phyloP scores from a whole-genome alignment of 1,140 invertebrate species.

The Physella acuta region DNA sequence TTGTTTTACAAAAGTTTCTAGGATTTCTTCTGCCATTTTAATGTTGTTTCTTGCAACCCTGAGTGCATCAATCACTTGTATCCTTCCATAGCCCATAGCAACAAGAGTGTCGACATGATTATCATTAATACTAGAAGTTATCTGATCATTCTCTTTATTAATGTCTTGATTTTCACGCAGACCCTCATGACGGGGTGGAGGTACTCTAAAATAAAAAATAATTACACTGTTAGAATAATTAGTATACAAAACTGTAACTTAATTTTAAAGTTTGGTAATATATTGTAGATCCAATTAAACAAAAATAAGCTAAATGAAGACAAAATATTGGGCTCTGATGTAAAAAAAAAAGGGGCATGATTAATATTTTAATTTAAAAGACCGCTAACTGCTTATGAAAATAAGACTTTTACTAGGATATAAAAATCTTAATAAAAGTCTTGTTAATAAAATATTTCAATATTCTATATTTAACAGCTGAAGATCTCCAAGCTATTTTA shows the following conservation, averaged over 20 bases:
- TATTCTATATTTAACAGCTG: no score
- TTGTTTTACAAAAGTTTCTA: constrained; percentile 79
- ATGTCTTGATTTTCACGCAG: constrained; percentile 50
- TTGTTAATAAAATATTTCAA: no score
- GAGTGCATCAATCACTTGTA: constrained; percentile 84
- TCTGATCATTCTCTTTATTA: constrained; percentile 55
- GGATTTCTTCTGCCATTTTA: constrained; percentile 91
- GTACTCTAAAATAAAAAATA: constrained; percentile 14
- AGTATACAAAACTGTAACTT: background rate
- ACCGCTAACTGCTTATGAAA: no score
- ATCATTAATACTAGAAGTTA: constrained; percentile 78
- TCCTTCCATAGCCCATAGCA: constrained; percentile 83
- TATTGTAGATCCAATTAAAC: no score
- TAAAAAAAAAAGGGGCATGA: no score
- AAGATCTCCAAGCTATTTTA: no score
- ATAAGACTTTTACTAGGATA: no score
- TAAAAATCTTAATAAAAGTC: no score
- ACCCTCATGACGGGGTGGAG: constrained; percentile 41
- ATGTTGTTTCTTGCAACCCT: constrained; percentile 89
- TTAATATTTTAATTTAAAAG: no score
- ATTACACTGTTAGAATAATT: background rate
- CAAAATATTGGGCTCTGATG: no score
- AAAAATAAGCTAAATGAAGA: no score
- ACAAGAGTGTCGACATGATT: constrained; percentile 85
- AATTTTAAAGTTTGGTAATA: background rate